Evolutionary conservation across 2,797 vertebrate species (phyloP).

Genomic region (Salmo trutta): DNA sequence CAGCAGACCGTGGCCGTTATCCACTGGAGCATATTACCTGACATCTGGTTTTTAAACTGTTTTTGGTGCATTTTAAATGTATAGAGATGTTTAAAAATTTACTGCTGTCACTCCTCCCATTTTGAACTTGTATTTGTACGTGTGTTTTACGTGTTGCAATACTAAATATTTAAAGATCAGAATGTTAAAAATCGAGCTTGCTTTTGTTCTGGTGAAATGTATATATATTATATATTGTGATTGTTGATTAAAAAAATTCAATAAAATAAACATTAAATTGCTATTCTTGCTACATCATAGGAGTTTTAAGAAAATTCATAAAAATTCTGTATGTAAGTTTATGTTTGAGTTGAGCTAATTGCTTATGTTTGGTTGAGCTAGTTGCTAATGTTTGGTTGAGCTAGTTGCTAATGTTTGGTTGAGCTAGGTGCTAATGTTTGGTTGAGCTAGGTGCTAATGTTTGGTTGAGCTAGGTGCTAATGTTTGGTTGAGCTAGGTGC

Average conservation of each 20-base stretch:
- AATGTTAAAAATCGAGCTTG: conserved; percentile 79
- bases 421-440: too few species aligned
- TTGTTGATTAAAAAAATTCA: conserved; percentile 64
- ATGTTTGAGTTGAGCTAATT: conserved; percentile 78
- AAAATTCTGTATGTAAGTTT: conserved; percentile 72
- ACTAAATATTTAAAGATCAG: conserved; percentile 72
- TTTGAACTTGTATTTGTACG: conserved; percentile 70
- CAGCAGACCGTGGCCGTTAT: conserved; percentile 73
- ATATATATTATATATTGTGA: conserved; percentile 72
- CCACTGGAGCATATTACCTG: conserved; percentile 71
- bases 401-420: too few species aligned
- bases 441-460: too few species aligned
- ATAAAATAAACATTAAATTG: conserved; percentile 63
- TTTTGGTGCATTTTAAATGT: conserved; percentile 81
- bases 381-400: too few species aligned
- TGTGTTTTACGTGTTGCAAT: conserved; percentile 59
- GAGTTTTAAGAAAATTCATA: conserved; percentile 69
- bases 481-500: too few species aligned
- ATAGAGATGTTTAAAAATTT: conserved; percentile 71
- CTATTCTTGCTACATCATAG: conserved; percentile 73
- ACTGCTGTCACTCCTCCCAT: conserved; percentile 69
- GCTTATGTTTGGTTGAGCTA: conserved; percentile 33
- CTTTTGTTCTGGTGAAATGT: conserved; percentile 81
- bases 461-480: too few species aligned
- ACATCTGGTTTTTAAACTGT: conserved; percentile 73